Evolutionary conservation across 2,113 vertebrate species (phyloP).

Genomic region (Tretioscincus oriximinensis): DNA sequence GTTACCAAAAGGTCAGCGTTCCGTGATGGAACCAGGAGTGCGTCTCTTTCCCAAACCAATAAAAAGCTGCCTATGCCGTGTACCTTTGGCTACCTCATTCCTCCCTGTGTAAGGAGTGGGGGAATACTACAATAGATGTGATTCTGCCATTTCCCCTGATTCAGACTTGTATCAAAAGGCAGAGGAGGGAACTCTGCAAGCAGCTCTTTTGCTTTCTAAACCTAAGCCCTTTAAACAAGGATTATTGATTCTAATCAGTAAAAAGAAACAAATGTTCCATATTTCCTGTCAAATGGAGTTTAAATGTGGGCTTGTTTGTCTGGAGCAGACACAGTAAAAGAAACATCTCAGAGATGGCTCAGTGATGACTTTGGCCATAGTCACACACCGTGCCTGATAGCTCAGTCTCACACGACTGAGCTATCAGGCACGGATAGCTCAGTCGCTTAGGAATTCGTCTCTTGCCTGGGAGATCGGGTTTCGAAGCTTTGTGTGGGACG

Average conservation of each 20-base stretch:
- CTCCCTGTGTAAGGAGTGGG: too few species aligned
- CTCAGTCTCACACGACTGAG: too few species aligned
- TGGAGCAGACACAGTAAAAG: neutral
- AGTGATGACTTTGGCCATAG: too few species aligned
- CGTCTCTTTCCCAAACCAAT: constrained; percentile 26
- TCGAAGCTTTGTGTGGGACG: too few species aligned
- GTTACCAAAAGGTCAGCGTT: neutral
- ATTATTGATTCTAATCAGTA: neutral
- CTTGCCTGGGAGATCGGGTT: too few species aligned
- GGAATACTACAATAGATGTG: constrained; percentile 12
- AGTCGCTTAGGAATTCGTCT: too few species aligned
- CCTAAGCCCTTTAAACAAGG: neutral
- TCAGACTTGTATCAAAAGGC: constrained; percentile 33
- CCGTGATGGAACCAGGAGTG: constrained; percentile 52
- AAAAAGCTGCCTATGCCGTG: neutral
- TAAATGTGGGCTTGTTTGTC: neutral
- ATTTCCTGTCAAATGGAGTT: neutral
- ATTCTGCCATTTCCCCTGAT: constrained; percentile 36
- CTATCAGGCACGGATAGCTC: too few species aligned
- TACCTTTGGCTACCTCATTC: neutral
- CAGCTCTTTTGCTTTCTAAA: constrained; percentile 32
- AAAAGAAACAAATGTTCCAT: neutral
- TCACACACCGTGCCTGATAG: too few species aligned
- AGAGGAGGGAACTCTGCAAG: constrained; percentile 43
- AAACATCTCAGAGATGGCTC: too few species aligned